Base-by-base conservation (phyloP, 2,888 invertebrate genomes). In the Sceliomorpha sp. region DNA sequence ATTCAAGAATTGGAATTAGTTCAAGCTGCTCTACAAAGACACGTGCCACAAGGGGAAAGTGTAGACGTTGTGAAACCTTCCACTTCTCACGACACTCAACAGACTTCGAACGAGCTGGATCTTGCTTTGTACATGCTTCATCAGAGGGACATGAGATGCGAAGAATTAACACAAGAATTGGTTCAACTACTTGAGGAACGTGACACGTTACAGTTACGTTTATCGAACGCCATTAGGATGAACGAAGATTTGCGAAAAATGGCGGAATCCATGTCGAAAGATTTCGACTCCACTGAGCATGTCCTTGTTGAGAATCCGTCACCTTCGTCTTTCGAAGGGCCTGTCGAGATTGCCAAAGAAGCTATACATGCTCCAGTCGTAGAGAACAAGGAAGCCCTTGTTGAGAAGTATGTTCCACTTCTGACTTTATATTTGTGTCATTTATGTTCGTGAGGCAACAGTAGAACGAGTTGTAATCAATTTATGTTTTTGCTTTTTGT, bases 41-140 rank as follows among this genome's bases (percentile, higher is more conserved):
- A 81, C 4, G 44, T 79, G 0, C 70, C 64, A 24, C 66, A 26
- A 12, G 42, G 58, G 29, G 7, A 14, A n/a, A 76, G 72, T 37
- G 39, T 34, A 17, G 50, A 37, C 6, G 1, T 39, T n/a, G 27
- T 26, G 12, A 24, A 9, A 20, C 14, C 14, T 26, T 20, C 53
- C 3, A 36, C 29, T 8, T 34, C 0, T 1, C 5, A 39, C 2
- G 39, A 17, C 1, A 13, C 5, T 0, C 29, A 20, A 4, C 10
- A 20, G 20, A 20, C 47, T 0, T 80, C 82, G 0, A 83, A 77
- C 45, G 95, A 96, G 85, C 88, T 96, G 48, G 95, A 96, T 81
- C 89, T 95, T 47, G 95, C 96, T 0, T 86, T 95, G 32, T 95
- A 95, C 81, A 94, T 95, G 93, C 89, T 96, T 47, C 96, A 97